Evolutionary conservation across 2,797 vertebrate genomes (phyloP).

Genomic region (Psittacula echo): DNA sequence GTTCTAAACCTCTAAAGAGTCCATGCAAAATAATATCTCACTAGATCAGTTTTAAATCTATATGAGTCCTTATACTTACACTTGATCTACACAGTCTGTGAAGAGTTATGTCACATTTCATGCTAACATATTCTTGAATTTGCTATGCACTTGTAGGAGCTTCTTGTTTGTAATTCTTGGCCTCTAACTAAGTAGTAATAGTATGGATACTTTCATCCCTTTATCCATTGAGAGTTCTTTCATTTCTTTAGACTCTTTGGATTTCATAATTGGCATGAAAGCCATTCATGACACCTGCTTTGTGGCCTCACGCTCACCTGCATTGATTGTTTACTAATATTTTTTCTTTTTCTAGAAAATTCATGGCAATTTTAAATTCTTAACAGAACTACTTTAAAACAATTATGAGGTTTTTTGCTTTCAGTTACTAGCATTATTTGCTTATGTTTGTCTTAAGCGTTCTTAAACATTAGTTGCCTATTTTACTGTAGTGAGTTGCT

Average conservation of each 20-base stretch:
- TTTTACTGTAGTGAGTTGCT: background rate
- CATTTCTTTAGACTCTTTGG: background rate
- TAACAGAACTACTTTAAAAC: background rate
- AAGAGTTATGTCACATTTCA: rapidly evolving
- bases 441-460: background rate
- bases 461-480: background rate
- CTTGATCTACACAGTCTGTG: background rate
- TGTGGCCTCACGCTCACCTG: background rate
- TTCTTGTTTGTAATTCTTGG: background rate
- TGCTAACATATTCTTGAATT: background rate
- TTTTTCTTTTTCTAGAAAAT: background rate
- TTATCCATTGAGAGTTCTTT: background rate
- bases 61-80: background rate
- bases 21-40: background rate
- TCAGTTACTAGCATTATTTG: background rate
- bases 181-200: background rate
- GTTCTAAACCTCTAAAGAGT: background rate
- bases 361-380: background rate
- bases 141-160: background rate
- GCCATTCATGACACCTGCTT: background rate
- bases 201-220: background rate
- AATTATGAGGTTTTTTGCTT: background rate
- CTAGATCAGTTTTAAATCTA: background rate
- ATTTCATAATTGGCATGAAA: background rate
- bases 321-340: background rate